Percentiles rank a stretch among this genome's conserved stretches.
Conservation (phyloP, 1,140 invertebrate genomes). For the Drosophila kanapiae region DNA sequence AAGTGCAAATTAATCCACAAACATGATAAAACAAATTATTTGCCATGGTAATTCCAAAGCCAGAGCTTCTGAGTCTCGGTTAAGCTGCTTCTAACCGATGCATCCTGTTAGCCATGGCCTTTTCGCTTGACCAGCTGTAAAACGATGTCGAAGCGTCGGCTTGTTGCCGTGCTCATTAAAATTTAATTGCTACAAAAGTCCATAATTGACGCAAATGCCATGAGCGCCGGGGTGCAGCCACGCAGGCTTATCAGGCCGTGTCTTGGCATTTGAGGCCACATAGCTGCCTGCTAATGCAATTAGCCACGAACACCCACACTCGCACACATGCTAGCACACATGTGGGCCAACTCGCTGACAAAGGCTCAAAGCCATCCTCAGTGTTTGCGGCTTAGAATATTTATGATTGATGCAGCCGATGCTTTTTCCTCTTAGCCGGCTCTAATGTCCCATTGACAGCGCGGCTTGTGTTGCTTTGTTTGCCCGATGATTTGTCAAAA, state of each 20-base stretch:
- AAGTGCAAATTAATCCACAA: slow-evolving; percentile 3
- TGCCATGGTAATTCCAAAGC: not conserved
- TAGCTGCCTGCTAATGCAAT: slow-evolving; percentile 68
- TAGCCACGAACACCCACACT: slow-evolving; percentile 35
- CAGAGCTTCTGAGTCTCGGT: not conserved
- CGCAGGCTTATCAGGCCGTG: slow-evolving; percentile 60
- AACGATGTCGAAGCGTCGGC: slow-evolving; percentile 16
- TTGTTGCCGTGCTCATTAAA: slow-evolving; percentile 64
- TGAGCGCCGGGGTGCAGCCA: slow-evolving; percentile 18
- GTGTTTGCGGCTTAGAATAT: slow-evolving; percentile 71
- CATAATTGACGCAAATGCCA: slow-evolving; percentile 65
- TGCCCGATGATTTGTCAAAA: slow-evolving; percentile 73
- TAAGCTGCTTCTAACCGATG: slow-evolving; percentile 10
- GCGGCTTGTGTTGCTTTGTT: slow-evolving; percentile 54
- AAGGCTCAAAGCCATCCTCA: slow-evolving; percentile 47
- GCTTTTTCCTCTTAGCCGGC: slow-evolving; percentile 41
- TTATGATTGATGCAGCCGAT: slow-evolving; percentile 74
- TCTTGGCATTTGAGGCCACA: slow-evolving; percentile 59
- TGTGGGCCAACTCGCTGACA: slow-evolving; percentile 23
- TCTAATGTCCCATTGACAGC: slow-evolving; percentile 60
- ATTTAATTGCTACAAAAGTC: slow-evolving; percentile 70
- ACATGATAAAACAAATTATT: slow-evolving; percentile 1
- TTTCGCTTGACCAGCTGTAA: slow-evolving; percentile 9
- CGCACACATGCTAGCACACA: slow-evolving; percentile 1
- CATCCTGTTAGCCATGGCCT: slow-evolving; percentile 10